Percentiles rank a stretch among this genome's conserved stretches.
phyloP scores from a whole-genome alignment of 2,888 invertebrate species.

The Andrena minutula region DNA sequence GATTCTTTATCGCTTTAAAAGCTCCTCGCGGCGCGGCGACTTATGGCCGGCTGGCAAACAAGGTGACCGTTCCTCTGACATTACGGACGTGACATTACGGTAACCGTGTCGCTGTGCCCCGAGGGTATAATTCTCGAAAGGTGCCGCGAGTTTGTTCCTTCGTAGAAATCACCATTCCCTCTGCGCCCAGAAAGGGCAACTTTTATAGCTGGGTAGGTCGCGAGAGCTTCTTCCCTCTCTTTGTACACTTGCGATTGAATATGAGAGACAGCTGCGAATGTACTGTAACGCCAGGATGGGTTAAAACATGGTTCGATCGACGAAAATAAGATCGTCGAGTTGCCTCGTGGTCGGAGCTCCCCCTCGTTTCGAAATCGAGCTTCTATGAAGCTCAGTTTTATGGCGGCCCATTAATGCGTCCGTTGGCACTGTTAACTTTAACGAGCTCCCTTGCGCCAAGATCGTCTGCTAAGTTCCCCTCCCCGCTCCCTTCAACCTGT shows the following conservation, averaged over 20 bases:
- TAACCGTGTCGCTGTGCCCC: slow-evolving; percentile 32
- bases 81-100: slow-evolving; percentile 65
- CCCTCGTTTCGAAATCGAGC: neutral
- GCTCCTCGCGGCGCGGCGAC: slow-evolving; percentile 31
- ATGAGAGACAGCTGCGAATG: no score
- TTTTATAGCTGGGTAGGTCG: neutral
- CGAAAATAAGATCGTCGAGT: slow-evolving; percentile 30
- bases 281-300: no score
- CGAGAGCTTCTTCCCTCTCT: neutral
- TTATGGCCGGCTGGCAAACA: slow-evolving; percentile 53
- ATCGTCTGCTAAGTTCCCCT: slow-evolving; percentile 4
- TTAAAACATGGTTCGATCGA: slow-evolving; percentile 15
- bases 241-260: neutral
- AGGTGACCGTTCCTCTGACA: slow-evolving; percentile 52
- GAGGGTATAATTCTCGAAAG: slow-evolving; percentile 29
- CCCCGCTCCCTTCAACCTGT: neutral
- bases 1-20: slow-evolving; percentile 48
- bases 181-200: neutral
- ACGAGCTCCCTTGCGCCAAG: slow-evolving; percentile 36
- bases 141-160: slow-evolving; percentile 8
- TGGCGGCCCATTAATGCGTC: slow-evolving; percentile 40
- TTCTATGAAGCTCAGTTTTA: slow-evolving; percentile 48
- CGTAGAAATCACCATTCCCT: neutral
- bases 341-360: neutral
- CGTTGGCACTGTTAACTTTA: slow-evolving; percentile 50